Percentiles rank a stretch among this genome's conserved stretches.
phyloP scores from a whole-genome alignment of 64 coral and sea anemone species.

The Catalaphyllia jardinei region DNA sequence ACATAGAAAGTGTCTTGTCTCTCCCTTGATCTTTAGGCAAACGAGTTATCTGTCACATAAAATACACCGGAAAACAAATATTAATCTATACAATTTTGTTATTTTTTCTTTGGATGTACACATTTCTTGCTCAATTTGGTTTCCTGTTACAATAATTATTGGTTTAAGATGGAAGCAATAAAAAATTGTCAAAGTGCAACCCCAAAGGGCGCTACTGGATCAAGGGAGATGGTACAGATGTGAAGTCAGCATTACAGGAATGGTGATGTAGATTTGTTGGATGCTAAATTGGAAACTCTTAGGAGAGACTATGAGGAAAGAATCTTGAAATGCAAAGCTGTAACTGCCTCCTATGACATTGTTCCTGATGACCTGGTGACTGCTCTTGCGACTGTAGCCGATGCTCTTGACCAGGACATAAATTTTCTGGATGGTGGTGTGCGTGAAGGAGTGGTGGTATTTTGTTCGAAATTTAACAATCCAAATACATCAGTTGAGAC shows the following conservation, averaged over 20 bases:
- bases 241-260: constrained; percentile 61
- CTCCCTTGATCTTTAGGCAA: too few relatives aligned
- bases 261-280: constrained; percentile 55
- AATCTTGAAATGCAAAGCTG: too few relatives aligned
- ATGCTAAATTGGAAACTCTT: constrained; percentile 35
- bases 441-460: constrained; percentile 10
- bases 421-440: constrained; percentile 46
- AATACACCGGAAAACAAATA: too few relatives aligned
- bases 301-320: constrained; percentile 32
- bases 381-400: too few relatives aligned
- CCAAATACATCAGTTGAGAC: constrained; percentile 35
- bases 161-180: constrained; percentile 38
- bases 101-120: too few relatives aligned
- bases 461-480: constrained; percentile 15
- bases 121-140: background rate
- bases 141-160: too few relatives aligned
- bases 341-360: too few relatives aligned
- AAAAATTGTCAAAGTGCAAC: constrained; percentile 35
- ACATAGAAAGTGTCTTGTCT: too few relatives aligned
- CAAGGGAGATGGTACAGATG: constrained; percentile 63
- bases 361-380: too few relatives aligned
- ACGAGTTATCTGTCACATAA: too few relatives aligned
- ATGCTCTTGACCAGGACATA: too few relatives aligned
- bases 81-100: too few relatives aligned
- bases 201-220: constrained; percentile 64